Conservation (phyloP, 2,113 vertebrate genomes). For the Lucifuga dentata region DNA sequence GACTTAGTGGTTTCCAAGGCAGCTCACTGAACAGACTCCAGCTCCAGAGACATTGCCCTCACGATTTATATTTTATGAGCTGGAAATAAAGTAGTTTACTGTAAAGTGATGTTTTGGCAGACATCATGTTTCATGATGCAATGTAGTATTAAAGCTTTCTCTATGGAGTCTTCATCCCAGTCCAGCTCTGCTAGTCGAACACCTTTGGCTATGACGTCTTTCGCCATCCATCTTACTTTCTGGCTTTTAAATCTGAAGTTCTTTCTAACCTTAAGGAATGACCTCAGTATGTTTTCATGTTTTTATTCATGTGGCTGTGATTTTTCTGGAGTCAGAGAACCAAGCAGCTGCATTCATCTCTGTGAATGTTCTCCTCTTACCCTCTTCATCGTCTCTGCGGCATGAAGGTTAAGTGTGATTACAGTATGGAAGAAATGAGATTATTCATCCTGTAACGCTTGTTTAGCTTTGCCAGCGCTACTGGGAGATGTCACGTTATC, state of each 20-base stretch:
- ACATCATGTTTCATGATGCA: slow-evolving; percentile 5
- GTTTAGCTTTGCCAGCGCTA: slow-evolving; percentile 17
- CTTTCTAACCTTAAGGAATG: slow-evolving; percentile 19
- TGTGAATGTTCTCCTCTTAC: slow-evolving; percentile 9
- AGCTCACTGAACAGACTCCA: slow-evolving; percentile 37
- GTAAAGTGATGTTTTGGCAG: slow-evolving; percentile 33
- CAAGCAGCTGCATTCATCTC: slow-evolving; percentile 7
- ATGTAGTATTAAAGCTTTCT: slow-evolving; percentile 27
- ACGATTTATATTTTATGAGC: slow-evolving; percentile 39
- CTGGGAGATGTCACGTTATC: slow-evolving; percentile 4
- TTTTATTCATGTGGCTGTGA: slow-evolving; percentile 8
- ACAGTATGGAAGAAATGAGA: slow-evolving; percentile 23
- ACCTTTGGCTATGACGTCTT: slow-evolving; percentile 34
- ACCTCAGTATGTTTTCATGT: slow-evolving; percentile 12
- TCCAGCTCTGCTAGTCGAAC: slow-evolving; percentile 26
- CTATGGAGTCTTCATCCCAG: background rate
- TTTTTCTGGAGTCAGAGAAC: slow-evolving; percentile 21
- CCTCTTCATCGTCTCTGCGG: slow-evolving; percentile 20
- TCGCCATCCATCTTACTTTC: slow-evolving; percentile 52
- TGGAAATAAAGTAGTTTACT: slow-evolving; percentile 19
- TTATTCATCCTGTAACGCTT: slow-evolving; percentile 22
- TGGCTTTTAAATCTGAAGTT: slow-evolving; percentile 41
- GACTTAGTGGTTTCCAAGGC: slow-evolving; percentile 30
- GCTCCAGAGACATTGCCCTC: slow-evolving; percentile 26
- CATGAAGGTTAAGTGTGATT: slow-evolving; percentile 27